Evolutionary conservation across 2,113 vertebrate species (phyloP).

Genomic region (Himantopus leucocephalus): DNA sequence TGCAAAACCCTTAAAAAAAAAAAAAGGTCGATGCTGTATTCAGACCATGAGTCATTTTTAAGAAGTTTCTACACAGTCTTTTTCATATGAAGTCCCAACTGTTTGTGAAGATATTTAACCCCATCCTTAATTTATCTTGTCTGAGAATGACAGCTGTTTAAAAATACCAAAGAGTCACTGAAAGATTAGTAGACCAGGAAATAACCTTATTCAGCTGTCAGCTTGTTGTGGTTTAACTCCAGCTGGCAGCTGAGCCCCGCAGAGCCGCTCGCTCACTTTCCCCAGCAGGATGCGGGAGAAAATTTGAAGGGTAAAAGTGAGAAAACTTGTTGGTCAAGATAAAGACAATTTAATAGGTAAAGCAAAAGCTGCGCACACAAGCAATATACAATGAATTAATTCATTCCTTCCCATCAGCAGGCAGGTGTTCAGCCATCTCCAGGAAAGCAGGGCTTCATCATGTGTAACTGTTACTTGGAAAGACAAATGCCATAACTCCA

Average conservation of each 20-base stretch:
- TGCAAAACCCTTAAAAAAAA: not conserved
- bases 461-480: fast-evolving
- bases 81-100: not conserved
- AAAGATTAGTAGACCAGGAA: not conserved
- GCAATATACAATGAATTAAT: not conserved
- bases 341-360: not conserved
- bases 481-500: not conserved
- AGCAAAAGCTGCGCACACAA: fast-evolving
- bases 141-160: not conserved
- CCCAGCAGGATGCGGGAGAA: not conserved
- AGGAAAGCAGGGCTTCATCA: not conserved
- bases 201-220: not conserved
- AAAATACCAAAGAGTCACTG: not conserved
- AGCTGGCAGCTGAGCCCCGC: not conserved
- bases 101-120: not conserved
- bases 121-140: not conserved
- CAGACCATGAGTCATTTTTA: not conserved
- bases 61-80: not conserved
- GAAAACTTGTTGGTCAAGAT: not conserved
- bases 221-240: not conserved
- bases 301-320: not conserved
- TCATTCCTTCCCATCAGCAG: not conserved
- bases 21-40: not conserved
- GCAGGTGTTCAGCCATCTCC: not conserved
- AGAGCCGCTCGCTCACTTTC: fast-evolving